phyloP scores from a whole-genome alignment of 2,113 vertebrate genomes.

The Ia io region DNA sequence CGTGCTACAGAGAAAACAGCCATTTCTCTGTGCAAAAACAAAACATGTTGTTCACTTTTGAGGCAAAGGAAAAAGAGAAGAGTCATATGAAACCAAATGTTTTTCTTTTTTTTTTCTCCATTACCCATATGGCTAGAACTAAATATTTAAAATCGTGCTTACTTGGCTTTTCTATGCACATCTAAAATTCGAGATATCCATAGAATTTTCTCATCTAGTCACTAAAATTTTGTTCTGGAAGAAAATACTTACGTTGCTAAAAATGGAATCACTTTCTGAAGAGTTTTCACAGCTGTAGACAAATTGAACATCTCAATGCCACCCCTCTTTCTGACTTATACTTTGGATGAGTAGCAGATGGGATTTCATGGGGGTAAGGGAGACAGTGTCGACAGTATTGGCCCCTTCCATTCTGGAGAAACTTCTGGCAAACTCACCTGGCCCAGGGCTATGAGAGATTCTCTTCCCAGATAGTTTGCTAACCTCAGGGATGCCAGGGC shows the following conservation, averaged over 20 bases:
- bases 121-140: not conserved
- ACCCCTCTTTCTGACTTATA: not conserved
- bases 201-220: not conserved
- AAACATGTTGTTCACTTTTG: not conserved
- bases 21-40: constrained; percentile 23
- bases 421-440: not conserved
- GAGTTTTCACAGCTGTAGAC: not conserved
- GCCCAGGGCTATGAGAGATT: not conserved
- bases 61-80: not conserved
- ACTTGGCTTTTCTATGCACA: constrained; percentile 18
- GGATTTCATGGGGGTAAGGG: not conserved
- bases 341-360: not conserved
- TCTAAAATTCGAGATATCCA: constrained; percentile 1
- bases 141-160: constrained; percentile 39
- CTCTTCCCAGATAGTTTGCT: not conserved
- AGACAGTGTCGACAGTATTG: not conserved
- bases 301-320: not conserved
- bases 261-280: constrained; percentile 47
- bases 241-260: not conserved
- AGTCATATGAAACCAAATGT: not conserved
- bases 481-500: not conserved
- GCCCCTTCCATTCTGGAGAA: not conserved
- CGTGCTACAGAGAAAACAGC: constrained; percentile 1
- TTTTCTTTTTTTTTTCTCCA: constrained; percentile 8
- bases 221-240: constrained; percentile 30